Evolutionary conservation across 2,113 vertebrate genomes (phyloP), one percentile per base, ranked within the genome.

Genomic region (Silurus meridionalis): DNA sequence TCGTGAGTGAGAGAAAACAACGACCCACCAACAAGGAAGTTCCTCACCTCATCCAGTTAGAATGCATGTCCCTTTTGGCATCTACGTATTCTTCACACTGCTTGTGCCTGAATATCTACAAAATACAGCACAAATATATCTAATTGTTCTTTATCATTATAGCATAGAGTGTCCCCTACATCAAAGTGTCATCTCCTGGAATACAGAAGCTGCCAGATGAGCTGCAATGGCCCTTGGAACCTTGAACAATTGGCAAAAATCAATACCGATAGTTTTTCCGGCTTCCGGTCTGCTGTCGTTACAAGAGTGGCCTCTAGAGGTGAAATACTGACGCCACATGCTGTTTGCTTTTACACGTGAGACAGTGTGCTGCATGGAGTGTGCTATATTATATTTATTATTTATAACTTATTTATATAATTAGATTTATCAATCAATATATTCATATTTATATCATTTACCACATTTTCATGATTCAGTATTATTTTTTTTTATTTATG

Each of bases 41-140:
- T 50, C 46, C 71, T 74, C 71, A 74, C 71, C 71, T 74, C 71
- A 74, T 74, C 71, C 71, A 74, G 71, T 48, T 74, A 21, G 71
- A 21, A 23, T 2, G 2, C 19, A 50, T 50, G 21, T 50, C 71
- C 50, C 19, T 48, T 10, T 74, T 74, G 71, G 71, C 71, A 50
- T 74, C 37, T 9, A 50, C 23, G 46, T 23, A 74, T 50, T 50
- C 46, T 10, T 50, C 71, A 74, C 37, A 23, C 8, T 23, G 71
- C 46, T 46, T 2, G 8, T 10, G 21, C 9, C 48, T 74, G 46
- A 50, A 50, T 9, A 50, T 46, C 71, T 74, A 46, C 19, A 50
- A 74, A 21, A 37, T 14, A 58, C 57, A 58, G 15, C 10, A 58
- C 10, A 58, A 58, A 58, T 0, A 58, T 13, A 58, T 2, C 57